A percentile compares a stretch with the other conserved stretches of the same genome.
Evolutionary conservation across 2,888 invertebrate genomes (phyloP).

Genomic region (Calliscelio sp.): DNA sequence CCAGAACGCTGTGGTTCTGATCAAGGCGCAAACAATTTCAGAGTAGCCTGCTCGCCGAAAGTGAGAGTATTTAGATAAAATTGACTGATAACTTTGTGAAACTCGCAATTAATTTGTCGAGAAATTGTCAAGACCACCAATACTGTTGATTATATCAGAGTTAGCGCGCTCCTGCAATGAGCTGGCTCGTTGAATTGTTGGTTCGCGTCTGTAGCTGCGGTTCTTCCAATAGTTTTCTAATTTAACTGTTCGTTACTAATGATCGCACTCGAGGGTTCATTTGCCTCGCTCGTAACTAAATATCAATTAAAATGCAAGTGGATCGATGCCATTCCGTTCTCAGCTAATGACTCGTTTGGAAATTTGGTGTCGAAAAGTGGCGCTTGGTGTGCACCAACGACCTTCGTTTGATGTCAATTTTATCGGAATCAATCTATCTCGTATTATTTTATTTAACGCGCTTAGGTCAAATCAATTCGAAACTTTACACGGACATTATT

Average conservation of each 20-base stretch:
- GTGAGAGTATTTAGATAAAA: constrained; percentile 31
- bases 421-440: constrained; percentile 9
- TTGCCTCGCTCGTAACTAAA: constrained; percentile 59
- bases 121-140: constrained; percentile 51
- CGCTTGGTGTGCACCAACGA: constrained; percentile 20
- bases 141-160: constrained; percentile 40
- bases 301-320: constrained; percentile 70
- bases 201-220: constrained; percentile 63
- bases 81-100: constrained; percentile 44
- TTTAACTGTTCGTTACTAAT: constrained; percentile 67
- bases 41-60: not conserved
- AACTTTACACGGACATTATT: no score
- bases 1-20: no score
- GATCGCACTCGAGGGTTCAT: constrained; percentile 63
- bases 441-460: constrained; percentile 7
- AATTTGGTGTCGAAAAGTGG: constrained; percentile 62
- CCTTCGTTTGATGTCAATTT: constrained; percentile 45
- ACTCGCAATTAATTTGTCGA: constrained; percentile 61
- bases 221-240: constrained; percentile 69
- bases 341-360: constrained; percentile 63
- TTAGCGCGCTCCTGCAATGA: constrained; percentile 24
- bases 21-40: no score
- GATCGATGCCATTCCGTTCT: constrained; percentile 57
- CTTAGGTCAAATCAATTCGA: no score
- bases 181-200: constrained; percentile 56